Base-by-base conservation (phyloP, 2,797 vertebrate species). In the Silurus lanzhouensis region DNA sequence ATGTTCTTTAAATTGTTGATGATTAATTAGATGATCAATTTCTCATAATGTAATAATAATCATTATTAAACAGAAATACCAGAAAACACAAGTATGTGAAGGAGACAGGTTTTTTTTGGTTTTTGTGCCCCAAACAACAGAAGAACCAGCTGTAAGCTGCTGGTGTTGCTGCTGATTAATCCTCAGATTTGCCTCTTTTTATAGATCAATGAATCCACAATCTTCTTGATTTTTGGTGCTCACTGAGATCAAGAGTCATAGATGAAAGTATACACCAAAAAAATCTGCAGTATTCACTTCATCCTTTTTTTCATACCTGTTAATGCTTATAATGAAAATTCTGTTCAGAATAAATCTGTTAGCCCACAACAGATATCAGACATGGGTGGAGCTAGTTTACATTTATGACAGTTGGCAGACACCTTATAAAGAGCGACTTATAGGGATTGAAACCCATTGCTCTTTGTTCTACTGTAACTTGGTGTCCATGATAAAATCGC, bases 1-100 rank as follows among this genome's bases (percentile, higher is more conserved):
- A 84, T 52, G 44, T 27, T 66, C 17, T 17, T 80, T 66, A 70
- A 67, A 84, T 58, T 63, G 12, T 68, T 76, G 44, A 57, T 57
- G 55, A 85, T 86, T 72, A 63, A 55, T 46, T 83, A 27, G 7
- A 38, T 38, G 38, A 38, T 38, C 4, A 38, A 38, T 38, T 38
- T 38, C 38, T 38, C 38, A 38, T 38, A 38, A 38, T 4, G 38
- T 38, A 38, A 38, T 38, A 38, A n/a, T n/a, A n/a, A n/a, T n/a
- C 31, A 31, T 31, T 31, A 31, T 31, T 31, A 31, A 2, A 31
- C 31, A 31, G 31, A 31, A 31, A 31, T 31, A 31, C 31, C 31
- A 31, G 31, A 31, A 31, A 31, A 31, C 48, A 9, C 48, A 48
- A 6, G 3, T 48, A 48, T 48, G 9, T 48, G 6, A 48, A 48